Conservation (phyloP, 2,888 invertebrate genomes). For the Lasioglossum calceatum region DNA sequence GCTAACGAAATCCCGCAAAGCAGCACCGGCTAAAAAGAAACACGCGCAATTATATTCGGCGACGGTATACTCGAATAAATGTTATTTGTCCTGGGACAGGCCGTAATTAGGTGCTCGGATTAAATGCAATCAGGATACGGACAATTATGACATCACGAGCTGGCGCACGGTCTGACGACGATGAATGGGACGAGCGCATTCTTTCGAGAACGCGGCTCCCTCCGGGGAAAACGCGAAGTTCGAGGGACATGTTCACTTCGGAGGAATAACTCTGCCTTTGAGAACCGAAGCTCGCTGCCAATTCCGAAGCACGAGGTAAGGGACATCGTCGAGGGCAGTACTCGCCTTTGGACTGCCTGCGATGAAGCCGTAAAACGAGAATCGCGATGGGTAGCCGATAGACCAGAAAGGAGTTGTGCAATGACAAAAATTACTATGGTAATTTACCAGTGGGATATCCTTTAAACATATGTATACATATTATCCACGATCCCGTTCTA, state of each 20-base stretch:
- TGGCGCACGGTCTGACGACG: not conserved
- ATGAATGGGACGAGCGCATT: not conserved
- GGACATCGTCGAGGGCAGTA: not conserved
- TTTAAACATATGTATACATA: not conserved
- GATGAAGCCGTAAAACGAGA: not conserved
- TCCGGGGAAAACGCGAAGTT: not conserved
- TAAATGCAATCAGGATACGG: not conserved
- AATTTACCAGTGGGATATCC: not conserved
- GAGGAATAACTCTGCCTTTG: not conserved
- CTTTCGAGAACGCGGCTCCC: not conserved
- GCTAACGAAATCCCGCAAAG: not conserved
- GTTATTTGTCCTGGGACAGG: not conserved
- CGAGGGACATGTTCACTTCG: not conserved
- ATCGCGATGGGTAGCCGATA: not conserved
- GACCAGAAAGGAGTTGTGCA: not conserved
- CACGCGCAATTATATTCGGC: conserved; percentile 7
- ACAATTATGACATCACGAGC: conserved; percentile 5
- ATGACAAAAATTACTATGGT: not conserved
- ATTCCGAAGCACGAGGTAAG: not conserved
- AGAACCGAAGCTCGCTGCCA: not conserved
- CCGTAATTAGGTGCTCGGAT: not conserved
- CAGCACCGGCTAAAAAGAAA: not conserved
- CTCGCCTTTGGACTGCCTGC: not conserved
- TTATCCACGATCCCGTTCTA: not conserved
- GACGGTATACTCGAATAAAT: not conserved